Conservation (phyloP, 2,113 vertebrate genomes). For the Lepus europaeus region DNA sequence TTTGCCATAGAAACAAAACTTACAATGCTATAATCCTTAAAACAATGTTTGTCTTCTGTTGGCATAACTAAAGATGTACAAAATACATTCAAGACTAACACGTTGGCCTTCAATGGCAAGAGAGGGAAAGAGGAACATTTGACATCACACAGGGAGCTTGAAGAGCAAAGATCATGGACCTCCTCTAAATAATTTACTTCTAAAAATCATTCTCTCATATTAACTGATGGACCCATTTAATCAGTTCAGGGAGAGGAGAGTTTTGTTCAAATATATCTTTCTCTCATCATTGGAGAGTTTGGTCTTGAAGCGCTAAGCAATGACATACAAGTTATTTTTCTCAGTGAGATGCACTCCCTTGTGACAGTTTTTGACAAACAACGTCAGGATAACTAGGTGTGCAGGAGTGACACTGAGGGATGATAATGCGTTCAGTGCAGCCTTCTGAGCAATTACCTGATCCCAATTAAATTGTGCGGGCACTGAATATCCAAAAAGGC, state of each 20-base stretch:
- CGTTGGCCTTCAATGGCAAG: constrained; percentile 56
- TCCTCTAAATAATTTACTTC: constrained; percentile 46
- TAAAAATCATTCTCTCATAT: constrained; percentile 40
- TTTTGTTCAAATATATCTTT: constrained; percentile 58
- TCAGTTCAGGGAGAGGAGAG: constrained; percentile 63
- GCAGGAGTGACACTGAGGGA: constrained; percentile 80
- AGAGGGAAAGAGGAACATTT: constrained; percentile 49
- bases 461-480: constrained; percentile 85
- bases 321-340: constrained; percentile 85
- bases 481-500: constrained; percentile 80
- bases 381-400: constrained; percentile 85
- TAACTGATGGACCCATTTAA: constrained; percentile 66
- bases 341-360: constrained; percentile 80
- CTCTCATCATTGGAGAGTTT: constrained; percentile 82
- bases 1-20: constrained; percentile 63
- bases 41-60: constrained; percentile 73
- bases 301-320: constrained; percentile 76
- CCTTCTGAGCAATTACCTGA: constrained; percentile 86
- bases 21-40: constrained; percentile 49
- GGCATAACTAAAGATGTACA: constrained; percentile 56
- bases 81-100: constrained; percentile 49
- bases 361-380: constrained; percentile 88
- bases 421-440: constrained; percentile 80
- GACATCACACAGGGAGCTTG: constrained; percentile 59
- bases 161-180: constrained; percentile 67